Evolutionary conservation across 2,888 invertebrate genomes (phyloP), one percentile per base, ranked within the genome.

Genomic region (Caenorhabditis sinica): DNA sequence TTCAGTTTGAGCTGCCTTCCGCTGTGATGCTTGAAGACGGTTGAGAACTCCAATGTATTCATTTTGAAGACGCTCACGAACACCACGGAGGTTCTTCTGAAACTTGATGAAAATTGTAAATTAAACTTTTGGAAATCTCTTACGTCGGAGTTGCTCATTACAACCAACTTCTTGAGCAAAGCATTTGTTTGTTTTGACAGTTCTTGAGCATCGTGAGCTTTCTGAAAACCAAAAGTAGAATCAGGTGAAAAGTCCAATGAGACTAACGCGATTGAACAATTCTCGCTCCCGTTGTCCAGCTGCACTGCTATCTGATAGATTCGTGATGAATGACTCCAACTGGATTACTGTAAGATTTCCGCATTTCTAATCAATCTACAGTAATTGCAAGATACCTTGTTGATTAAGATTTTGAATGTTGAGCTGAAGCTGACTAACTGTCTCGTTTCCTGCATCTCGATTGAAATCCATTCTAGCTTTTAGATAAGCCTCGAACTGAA

Each of bases 31-130:
- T 86, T 92, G 92, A 25, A 92, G 87, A 23, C 89, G 86, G 40
- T 90, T 91, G 51, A 92, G 68, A 6, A 90, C 89, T 40, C 86
- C 83, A 65, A 90, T 90, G 81, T 90, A 92, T 40, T 92, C 91
- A 56, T 92, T 89, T 83, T 89, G 88, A 33, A 92, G 86, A 23
- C 91, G 89, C 60, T 92, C 91, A 20, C 91, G 87, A 33, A 89
- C 88, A 25, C 90, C 87, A 5, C 87, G 86, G 2, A 90, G 68
- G 23, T 85, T 82, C 71, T 90, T 76, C 92, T 92, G 56, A 23
- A 88, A 75, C n/a, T 45, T 2, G 23, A 28, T 40, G 51, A 5
- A n/a, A 2, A 0, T 33, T 17, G 17, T n/a, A n/a, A n/a, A n/a
- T n/a, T n/a, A n/a, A n/a, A n/a, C n/a, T n/a, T n/a, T n/a, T n/a